Evolutionary conservation across 2,113 vertebrate genomes (phyloP).

Genomic region (Panthera leo): DNA sequence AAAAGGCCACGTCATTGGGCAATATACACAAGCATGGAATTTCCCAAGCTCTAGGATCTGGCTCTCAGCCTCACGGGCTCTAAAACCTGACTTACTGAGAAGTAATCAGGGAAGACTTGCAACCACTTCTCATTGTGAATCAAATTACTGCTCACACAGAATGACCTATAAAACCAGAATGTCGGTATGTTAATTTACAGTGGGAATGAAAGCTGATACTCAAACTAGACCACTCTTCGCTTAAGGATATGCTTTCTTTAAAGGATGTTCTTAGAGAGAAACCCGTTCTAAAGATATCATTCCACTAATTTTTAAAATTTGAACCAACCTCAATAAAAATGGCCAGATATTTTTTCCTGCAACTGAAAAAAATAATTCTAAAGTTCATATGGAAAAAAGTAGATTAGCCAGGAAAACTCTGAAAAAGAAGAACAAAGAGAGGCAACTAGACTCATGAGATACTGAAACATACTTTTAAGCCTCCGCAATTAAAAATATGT

Average conservation of each 20-base stretch:
- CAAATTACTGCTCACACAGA: not conserved
- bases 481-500: not conserved
- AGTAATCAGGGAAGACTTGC: not conserved
- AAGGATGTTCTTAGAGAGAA: constrained; percentile 34
- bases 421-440: not conserved
- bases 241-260: not conserved
- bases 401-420: not conserved
- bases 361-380: not conserved
- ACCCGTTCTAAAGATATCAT: not conserved
- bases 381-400: not conserved
- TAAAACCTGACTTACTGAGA: not conserved
- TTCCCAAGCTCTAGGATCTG: constrained; percentile 17
- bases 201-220: not conserved
- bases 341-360: not conserved
- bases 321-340: constrained; percentile 38
- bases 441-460: not conserved
- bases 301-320: constrained; percentile 29
- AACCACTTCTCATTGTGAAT: not conserved
- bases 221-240: not conserved
- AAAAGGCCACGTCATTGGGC: not conserved
- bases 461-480: not conserved
- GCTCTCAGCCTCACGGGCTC: not conserved
- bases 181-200: not conserved
- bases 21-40: not conserved
- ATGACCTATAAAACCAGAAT: not conserved